These are phyloP conservation scores for Promerops cafer DNA, from an alignment of 2,113 vertebrate species.

Conservation along the genomic window DNA sequence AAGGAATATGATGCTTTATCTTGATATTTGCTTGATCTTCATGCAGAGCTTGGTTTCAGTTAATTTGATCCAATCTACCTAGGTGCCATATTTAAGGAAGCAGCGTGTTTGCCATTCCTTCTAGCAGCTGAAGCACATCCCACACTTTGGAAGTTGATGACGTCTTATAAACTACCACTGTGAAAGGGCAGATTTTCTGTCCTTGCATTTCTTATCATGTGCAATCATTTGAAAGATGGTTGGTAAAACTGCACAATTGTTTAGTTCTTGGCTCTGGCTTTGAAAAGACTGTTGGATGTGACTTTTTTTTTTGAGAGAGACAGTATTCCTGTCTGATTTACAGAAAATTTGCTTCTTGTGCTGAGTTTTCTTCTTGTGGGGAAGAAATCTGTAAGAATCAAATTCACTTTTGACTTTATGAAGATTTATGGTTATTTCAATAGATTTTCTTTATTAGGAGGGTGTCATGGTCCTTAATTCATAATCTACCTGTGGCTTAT, in stretches of 20 bases:
- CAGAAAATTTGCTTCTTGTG: neutral
- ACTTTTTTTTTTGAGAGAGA: neutral
- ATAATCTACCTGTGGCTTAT: neutral
- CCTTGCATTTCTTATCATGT: neutral
- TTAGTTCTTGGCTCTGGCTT: neutral
- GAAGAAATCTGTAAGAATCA: neutral
- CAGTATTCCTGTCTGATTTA: neutral
- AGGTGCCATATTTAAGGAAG: neutral
- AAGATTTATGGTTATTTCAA: neutral
- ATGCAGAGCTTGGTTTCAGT: neutral
- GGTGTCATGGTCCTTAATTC: neutral
- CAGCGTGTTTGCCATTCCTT: neutral
- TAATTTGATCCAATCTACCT: neutral
- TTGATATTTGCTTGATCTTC: neutral
- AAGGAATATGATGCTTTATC: accelerated
- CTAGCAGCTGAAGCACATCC: neutral
- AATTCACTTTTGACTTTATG: neutral
- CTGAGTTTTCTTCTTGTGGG: neutral
- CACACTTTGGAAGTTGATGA: neutral
- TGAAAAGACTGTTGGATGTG: neutral
- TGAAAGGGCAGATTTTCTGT: neutral
- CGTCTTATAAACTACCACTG: neutral
- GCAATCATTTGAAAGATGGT: neutral
- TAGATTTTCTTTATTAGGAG: neutral
- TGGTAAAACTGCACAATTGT: neutral